phyloP scores from a whole-genome alignment of 1,140 invertebrate genomes.

The Adelges cooleyi region DNA sequence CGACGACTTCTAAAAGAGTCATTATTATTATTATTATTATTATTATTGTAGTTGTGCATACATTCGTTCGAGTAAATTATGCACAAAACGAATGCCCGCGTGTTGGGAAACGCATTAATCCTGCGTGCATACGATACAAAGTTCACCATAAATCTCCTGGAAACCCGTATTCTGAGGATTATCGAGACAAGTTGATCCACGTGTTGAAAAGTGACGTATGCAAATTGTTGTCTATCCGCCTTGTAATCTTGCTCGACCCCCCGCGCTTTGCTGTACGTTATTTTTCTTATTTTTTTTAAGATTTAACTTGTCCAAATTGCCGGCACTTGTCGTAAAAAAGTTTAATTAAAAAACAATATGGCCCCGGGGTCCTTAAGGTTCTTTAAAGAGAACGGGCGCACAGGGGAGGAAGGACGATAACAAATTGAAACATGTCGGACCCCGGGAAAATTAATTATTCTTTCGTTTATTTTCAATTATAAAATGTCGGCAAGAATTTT shows the following conservation, averaged over 20 bases:
- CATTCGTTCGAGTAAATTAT: neutral
- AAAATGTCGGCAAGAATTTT: constrained; percentile 26
- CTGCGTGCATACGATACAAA: neutral
- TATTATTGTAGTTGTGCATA: neutral
- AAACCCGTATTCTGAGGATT: constrained; percentile 21
- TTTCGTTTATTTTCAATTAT: constrained; percentile 29
- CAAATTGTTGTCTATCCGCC: constrained; percentile 7
- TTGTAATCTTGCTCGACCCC: neutral
- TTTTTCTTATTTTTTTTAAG: neutral
- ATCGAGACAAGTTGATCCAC: constrained; percentile 24
- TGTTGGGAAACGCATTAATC: constrained; percentile 1
- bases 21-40: too few relatives aligned
- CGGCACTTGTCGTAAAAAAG: constrained; percentile 23
- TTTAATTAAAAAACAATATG: constrained; percentile 29
- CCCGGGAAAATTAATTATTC: constrained; percentile 27
- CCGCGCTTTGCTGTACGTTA: neutral
- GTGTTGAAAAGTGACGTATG: constrained; percentile 28
- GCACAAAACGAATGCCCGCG: constrained; percentile 1
- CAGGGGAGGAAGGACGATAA: constrained; percentile 6
- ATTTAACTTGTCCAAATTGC: constrained; percentile 27
- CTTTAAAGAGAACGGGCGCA: neutral
- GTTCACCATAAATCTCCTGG: constrained; percentile 8
- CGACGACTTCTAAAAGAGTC: too few relatives aligned
- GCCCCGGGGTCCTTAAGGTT: constrained; percentile 26
- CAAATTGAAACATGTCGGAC: constrained; percentile 29